These are phyloP conservation scores for Lutjanus argentimaculatus DNA, from an alignment of 2,797 vertebrate genomes.

Conservation along the genomic window DNA sequence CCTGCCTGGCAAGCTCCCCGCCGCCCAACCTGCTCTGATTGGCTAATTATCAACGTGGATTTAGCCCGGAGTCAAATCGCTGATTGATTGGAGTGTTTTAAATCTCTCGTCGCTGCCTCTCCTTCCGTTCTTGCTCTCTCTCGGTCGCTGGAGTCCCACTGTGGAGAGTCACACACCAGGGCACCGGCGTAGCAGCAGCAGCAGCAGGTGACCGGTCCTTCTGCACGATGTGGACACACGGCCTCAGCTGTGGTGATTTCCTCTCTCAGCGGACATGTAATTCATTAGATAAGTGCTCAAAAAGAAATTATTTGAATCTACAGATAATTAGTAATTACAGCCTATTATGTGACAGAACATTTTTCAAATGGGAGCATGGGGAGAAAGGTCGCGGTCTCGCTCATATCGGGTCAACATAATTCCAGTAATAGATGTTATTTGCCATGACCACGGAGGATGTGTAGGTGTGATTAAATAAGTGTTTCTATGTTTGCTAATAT, in stretches of 20 bases:
- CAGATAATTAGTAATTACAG: constrained; percentile 81
- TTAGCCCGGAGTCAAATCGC: constrained; percentile 84
- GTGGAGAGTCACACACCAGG: constrained; percentile 47
- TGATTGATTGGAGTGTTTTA: constrained; percentile 86
- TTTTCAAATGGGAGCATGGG: constrained; percentile 68
- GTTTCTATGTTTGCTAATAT: constrained; percentile 73
- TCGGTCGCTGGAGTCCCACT: constrained; percentile 47
- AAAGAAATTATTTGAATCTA: constrained; percentile 71
- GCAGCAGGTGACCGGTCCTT: constrained; percentile 61
- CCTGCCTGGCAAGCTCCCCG: constrained; percentile 73
- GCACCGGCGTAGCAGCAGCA: constrained; percentile 32
- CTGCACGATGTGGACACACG: constrained; percentile 66
- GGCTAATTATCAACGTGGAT: constrained; percentile 87
- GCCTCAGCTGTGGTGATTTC: constrained; percentile 54
- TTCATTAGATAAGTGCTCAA: constrained; percentile 73
- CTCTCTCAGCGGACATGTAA: constrained; percentile 71
- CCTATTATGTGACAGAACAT: constrained; percentile 69
- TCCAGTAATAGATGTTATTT: constrained; percentile 84
- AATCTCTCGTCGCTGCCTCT: constrained; percentile 71
- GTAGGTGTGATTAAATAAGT: constrained; percentile 75
- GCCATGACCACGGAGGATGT: constrained; percentile 61
- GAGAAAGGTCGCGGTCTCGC: constrained; percentile 49
- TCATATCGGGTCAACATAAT: constrained; percentile 77
- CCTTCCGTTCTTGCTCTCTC: constrained; percentile 44
- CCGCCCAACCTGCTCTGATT: constrained; percentile 76